A percentile compares a stretch with the other conserved stretches of the same genome.
These are phyloP conservation scores for Gadopsis marmoratus DNA, from an alignment of 2,797 vertebrate genomes.

Conservation along the genomic window DNA sequence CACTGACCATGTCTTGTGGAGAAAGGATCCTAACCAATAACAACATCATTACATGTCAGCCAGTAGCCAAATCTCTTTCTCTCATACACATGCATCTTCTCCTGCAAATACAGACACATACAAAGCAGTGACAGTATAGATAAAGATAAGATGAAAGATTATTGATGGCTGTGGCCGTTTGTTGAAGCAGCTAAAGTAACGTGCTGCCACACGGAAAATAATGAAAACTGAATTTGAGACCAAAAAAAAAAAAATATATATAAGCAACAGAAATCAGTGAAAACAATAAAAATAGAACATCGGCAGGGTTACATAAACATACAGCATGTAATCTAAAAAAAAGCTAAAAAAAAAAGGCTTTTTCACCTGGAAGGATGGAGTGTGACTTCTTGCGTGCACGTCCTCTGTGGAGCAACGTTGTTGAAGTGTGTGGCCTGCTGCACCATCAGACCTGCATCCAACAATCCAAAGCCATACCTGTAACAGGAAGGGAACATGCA, in stretches of 20 bases:
- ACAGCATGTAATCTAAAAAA: too few species aligned
- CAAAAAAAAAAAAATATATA: neutral
- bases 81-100: neutral
- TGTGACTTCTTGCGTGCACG: slow-evolving; percentile 62
- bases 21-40: slow-evolving; percentile 72
- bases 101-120: slow-evolving; percentile 15
- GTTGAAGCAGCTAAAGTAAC: neutral
- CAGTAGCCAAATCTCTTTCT: slow-evolving; percentile 5
- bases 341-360: neutral
- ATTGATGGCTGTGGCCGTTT: slow-evolving; percentile 8
- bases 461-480: slow-evolving; percentile 78
- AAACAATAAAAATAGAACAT: neutral
- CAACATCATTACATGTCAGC: slow-evolving; percentile 22
- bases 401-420: slow-evolving; percentile 56
- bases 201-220: neutral
- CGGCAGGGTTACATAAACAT: neutral
- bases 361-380: slow-evolving; percentile 65
- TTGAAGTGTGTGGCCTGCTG: slow-evolving; percentile 71
- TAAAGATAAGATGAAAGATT: slow-evolving; percentile 20
- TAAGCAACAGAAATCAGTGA: neutral
- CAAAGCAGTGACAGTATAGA: slow-evolving; percentile 11
- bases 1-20: slow-evolving; percentile 55
- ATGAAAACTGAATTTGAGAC: neutral
- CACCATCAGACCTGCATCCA: slow-evolving; percentile 80
- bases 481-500: slow-evolving; percentile 14